These are phyloP conservation scores for Sebastes iracundus DNA, from an alignment of 2,797 vertebrate species.

Conservation along the genomic window DNA sequence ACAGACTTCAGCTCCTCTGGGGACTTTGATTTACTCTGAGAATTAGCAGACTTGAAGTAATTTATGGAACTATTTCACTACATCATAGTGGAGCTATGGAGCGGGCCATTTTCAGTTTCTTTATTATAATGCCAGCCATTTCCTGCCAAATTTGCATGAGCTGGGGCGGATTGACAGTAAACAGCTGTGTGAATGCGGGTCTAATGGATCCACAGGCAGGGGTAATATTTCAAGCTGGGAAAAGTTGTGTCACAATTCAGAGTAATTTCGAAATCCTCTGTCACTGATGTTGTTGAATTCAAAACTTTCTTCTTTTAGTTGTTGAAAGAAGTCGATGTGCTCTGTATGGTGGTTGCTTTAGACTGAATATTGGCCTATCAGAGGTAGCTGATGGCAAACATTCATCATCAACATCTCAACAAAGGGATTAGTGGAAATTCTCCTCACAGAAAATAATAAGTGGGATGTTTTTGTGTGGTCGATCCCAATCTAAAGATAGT, in stretches of 20 bases:
- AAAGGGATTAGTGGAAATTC: conserved; percentile 50
- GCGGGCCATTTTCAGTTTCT: conserved; percentile 60
- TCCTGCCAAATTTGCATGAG: conserved; percentile 68
- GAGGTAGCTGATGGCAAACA: conserved; percentile 17
- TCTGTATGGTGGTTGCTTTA: conserved; percentile 6
- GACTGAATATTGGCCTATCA: conserved; percentile 28
- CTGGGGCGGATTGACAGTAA: conserved; percentile 65
- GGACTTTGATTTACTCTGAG: conserved; percentile 72
- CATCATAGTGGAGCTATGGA: conserved; percentile 58
- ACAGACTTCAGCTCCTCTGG: conserved; percentile 59
- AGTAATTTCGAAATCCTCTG: conserved; percentile 59
- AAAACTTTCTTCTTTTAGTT: conserved; percentile 37
- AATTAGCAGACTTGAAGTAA: conserved; percentile 75
- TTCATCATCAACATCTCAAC: background rate
- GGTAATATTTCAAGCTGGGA: conserved; percentile 57
- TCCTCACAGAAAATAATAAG: conserved; percentile 49
- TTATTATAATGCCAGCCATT: conserved; percentile 70
- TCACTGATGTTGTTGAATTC: conserved; percentile 43
- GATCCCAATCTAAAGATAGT: conserved; percentile 69
- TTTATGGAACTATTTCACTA: conserved; percentile 70
- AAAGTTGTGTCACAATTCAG: conserved; percentile 45
- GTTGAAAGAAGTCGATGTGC: conserved; percentile 30
- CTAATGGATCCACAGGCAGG: conserved; percentile 55
- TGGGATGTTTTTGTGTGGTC: conserved; percentile 56
- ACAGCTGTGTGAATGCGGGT: conserved; percentile 57